Conservation (phyloP, 2,113 vertebrate genomes). For the Pangasianodon hypophthalmus region DNA sequence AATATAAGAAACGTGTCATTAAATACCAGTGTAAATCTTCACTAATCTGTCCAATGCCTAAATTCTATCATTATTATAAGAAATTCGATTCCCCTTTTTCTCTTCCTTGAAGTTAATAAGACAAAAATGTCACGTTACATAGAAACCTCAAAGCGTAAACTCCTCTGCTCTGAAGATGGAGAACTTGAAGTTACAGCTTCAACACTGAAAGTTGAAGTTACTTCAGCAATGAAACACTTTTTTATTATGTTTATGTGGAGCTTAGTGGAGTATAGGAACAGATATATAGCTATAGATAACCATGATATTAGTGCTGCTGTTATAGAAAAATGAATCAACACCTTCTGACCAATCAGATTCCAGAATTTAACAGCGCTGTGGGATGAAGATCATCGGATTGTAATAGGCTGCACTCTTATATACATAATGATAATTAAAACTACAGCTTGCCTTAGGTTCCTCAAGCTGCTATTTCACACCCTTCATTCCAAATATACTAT, state of each 20-base stretch:
- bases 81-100: background rate
- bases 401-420: background rate
- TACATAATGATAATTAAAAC: background rate
- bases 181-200: no score
- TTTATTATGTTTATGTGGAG: background rate
- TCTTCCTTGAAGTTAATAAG: background rate
- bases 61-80: background rate
- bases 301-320: background rate
- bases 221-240: background rate
- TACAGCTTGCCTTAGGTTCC: background rate
- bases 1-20: background rate
- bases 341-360: background rate
- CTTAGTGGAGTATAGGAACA: no score
- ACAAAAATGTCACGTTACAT: background rate
- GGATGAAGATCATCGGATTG: background rate
- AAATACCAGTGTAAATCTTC: background rate
- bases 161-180: background rate
- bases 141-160: background rate
- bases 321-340: background rate
- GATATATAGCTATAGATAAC: background rate
- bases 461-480: slow-evolving; percentile 41
- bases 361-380: background rate
- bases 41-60: background rate
- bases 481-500: background rate
- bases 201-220: no score